Base-by-base conservation (phyloP, 2,888 invertebrate genomes). In the Calephelis perditalis region DNA sequence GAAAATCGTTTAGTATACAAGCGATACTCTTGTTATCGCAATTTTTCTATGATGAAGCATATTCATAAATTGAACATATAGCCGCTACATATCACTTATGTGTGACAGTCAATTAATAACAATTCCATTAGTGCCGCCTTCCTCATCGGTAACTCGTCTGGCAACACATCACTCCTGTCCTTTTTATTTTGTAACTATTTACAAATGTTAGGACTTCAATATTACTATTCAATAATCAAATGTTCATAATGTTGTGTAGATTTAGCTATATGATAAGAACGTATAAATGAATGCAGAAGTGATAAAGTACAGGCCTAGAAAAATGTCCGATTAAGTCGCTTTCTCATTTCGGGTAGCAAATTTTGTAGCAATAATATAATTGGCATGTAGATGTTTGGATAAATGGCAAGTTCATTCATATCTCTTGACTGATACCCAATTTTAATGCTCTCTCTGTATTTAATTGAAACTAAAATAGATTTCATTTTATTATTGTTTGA, bases 161-260 rank as follows among this genome's bases (percentile, higher is more conserved):
- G 74, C 82, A 84, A 82, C 83, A 82, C 79, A 74, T 70, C 71
- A 71, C 73, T 52, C 52, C 52, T 52, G 69, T 56, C 68, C 68
- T 60, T 59, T 69, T 75, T 71, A 60, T 76, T 84, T 82, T 80
- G 70, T 79, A 81, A 81, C 82, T 72, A 77, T 84, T 82, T 82
- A 81, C 76, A 77, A 73, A 68, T 74, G 71, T 75, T 75, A 78
- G 79, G 75, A 71, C 62, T 76, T 75, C 78, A 76, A 79, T 78
- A 65, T 71, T 52, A 52, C 79, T 79, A 80, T 77, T 77, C 78
- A 76, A 76, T 74, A 82, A 77, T 84, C 79, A 80, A 79, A 75
- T 82, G 84, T 86, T 71, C 81, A 82, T 78, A 79, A 76, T 78
- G 78, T 87, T 85, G 83, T 81, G 84, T 87, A 86, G 84, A 80